These are phyloP conservation scores for Coelinius sp. DNA, from an alignment of 2,888 invertebrate genomes.

Conservation along the genomic window DNA sequence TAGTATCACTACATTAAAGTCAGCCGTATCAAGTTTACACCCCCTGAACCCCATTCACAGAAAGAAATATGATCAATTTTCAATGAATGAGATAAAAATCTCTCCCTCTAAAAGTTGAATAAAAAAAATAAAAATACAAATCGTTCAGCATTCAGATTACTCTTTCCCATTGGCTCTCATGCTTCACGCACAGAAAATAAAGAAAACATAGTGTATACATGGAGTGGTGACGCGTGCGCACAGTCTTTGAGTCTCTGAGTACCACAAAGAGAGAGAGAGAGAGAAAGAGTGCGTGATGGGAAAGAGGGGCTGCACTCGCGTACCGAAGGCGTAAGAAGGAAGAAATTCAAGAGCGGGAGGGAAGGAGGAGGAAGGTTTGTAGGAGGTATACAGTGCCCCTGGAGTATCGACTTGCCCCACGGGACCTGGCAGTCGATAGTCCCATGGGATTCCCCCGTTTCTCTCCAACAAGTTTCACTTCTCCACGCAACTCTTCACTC, in stretches of 20 bases:
- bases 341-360: conserved; percentile 41
- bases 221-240: conserved; percentile 60
- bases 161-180: conserved; percentile 2
- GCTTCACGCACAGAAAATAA: conserved; percentile 32
- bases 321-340: conserved; percentile 35
- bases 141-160: not conserved
- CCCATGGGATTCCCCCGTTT: conserved; percentile 67
- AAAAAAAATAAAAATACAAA: conserved; percentile 12
- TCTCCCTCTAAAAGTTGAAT: not conserved
- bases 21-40: conserved; percentile 34
- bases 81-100: not conserved
- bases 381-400: conserved; percentile 60
- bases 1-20: conserved; percentile 46
- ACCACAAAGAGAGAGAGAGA: too few relatives aligned
- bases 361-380: conserved; percentile 41
- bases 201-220: conserved; percentile 37
- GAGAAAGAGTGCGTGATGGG: conserved; percentile 52
- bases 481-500: conserved; percentile 28
- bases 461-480: conserved; percentile 46
- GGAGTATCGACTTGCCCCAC: conserved; percentile 71
- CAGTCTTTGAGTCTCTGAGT: conserved; percentile 63
- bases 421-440: conserved; percentile 71
- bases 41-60: not conserved
- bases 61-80: conserved; percentile 2
- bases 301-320: conserved; percentile 40